Conservation (phyloP, 2,888 invertebrate genomes). For the Drosophila algonquin region DNA sequence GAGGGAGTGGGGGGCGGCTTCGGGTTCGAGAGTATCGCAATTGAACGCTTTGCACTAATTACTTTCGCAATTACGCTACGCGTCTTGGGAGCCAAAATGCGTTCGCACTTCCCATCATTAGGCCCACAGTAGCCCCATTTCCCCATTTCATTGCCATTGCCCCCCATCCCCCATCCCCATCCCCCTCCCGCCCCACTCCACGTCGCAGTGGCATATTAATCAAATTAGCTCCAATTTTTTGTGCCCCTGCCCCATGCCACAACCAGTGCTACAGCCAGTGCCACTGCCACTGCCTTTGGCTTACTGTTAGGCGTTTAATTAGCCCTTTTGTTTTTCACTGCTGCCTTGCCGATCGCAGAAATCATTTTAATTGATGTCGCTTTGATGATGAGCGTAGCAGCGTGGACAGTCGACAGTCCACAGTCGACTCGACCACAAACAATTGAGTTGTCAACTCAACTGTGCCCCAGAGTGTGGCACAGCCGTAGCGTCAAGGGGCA, state of each 20-base stretch:
- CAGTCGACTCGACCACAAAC: conserved; percentile 34
- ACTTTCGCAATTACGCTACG: conserved; percentile 70
- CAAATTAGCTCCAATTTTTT: conserved; percentile 78
- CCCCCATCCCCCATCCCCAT: not conserved
- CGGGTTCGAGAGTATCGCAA: conserved; percentile 27
- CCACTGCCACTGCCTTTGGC: conserved; percentile 47
- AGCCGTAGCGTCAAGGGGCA: conserved; percentile 22
- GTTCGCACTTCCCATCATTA: conserved; percentile 81
- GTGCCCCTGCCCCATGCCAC: not conserved
- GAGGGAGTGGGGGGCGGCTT: not conserved
- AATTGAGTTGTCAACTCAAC: conserved; percentile 75
- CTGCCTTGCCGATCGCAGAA: conserved; percentile 50
- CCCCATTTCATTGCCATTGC: not conserved
- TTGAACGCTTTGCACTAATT: conserved; percentile 70
- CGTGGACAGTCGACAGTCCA: too few species aligned
- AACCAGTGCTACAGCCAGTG: not conserved
- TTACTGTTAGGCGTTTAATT: conserved; percentile 58
- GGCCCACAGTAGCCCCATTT: conserved; percentile 30
- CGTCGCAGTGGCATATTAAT: conserved; percentile 69
- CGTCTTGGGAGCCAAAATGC: conserved; percentile 71
- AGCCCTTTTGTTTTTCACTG: conserved; percentile 9
- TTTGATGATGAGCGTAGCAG: conserved; percentile 33
- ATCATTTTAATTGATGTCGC: conserved; percentile 70
- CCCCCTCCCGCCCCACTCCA: not conserved
- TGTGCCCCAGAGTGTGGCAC: conserved; percentile 24